These are phyloP conservation scores for Sylvia borin DNA, from an alignment of 2,797 vertebrate genomes.

Conservation along the genomic window DNA sequence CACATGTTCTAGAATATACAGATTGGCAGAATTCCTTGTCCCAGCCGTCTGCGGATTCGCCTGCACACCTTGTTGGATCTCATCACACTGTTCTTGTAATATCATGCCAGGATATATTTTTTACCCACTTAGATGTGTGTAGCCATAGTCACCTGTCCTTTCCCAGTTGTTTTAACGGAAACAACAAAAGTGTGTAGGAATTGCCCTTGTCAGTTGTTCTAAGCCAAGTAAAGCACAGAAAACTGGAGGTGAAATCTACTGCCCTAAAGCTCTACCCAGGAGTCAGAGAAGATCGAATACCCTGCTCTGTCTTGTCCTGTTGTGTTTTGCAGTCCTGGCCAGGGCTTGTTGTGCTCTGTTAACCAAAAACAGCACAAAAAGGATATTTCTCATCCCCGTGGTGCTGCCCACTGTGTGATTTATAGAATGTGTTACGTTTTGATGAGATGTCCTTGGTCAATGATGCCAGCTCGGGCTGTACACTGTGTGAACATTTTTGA, in stretches of 20 bases:
- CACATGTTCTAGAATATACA: no score
- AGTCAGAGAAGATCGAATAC: accelerated
- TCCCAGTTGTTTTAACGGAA: not conserved
- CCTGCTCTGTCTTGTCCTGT: not conserved
- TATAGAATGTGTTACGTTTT: not conserved
- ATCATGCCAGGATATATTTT: not conserved
- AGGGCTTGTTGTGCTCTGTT: not conserved
- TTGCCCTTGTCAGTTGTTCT: not conserved
- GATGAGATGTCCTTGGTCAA: not conserved
- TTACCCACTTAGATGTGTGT: not conserved
- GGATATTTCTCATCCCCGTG: not conserved
- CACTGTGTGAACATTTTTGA: not conserved
- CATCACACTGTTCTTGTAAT: not conserved
- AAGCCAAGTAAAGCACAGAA: not conserved
- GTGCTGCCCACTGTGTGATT: not conserved
- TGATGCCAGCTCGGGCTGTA: not conserved
- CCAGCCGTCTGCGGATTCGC: no score
- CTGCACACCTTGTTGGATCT: not conserved
- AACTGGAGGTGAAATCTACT: not conserved
- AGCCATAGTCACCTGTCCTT: not conserved
- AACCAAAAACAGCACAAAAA: not conserved
- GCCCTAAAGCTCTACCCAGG: not conserved
- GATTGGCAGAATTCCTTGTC: no score
- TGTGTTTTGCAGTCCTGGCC: not conserved
- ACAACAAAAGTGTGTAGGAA: not conserved